Percentiles rank a stretch among this genome's conserved stretches.
phyloP scores from a whole-genome alignment of 2,113 vertebrate genomes.

The Motacilla tschutschensis region DNA sequence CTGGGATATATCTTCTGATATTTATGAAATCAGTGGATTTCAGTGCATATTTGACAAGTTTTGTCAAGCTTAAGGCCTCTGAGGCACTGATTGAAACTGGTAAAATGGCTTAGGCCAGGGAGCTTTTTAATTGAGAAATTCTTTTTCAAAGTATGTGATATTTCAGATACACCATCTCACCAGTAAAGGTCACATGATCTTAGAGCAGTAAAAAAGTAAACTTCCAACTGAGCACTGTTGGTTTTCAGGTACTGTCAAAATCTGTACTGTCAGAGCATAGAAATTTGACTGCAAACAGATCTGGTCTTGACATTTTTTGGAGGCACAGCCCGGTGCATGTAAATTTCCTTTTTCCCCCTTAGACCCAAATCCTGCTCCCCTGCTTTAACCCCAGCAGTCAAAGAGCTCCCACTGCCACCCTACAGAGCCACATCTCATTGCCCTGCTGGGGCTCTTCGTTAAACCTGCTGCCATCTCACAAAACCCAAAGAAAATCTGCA shows the following conservation, averaged over 20 bases:
- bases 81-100: background rate
- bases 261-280: background rate
- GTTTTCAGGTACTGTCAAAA: background rate
- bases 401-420: background rate
- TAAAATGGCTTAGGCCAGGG: background rate
- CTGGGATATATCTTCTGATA: background rate
- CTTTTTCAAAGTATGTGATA: background rate
- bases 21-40: background rate
- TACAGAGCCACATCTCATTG: background rate
- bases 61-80: background rate
- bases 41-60: background rate
- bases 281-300: background rate
- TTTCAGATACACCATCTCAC: background rate
- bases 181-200: background rate
- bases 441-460: background rate
- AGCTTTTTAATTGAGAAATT: background rate
- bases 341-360: background rate
- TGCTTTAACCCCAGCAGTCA: background rate
- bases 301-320: background rate
- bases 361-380: background rate
- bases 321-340: background rate
- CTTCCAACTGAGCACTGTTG: background rate
- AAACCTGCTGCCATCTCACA: background rate
- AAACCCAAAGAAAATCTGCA: background rate
- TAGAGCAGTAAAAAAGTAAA: background rate